These are phyloP conservation scores for Kryphioiulus occultus DNA, from an alignment of 2,888 invertebrate genomes.

Conservation along the genomic window DNA sequence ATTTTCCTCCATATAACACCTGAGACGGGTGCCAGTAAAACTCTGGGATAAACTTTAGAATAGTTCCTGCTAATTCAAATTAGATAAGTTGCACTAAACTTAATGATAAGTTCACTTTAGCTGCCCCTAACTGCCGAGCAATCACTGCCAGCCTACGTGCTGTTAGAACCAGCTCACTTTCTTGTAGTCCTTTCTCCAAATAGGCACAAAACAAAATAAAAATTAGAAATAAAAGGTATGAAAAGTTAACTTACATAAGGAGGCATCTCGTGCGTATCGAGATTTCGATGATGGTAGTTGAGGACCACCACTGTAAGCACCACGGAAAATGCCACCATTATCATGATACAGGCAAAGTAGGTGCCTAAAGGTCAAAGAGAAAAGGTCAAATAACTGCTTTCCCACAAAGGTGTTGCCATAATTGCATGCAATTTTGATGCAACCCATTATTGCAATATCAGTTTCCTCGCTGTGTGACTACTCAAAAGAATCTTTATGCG, in stretches of 20 bases:
- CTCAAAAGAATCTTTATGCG: neutral
- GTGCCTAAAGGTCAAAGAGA: slow-evolving; percentile 73
- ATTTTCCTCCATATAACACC: too few relatives aligned
- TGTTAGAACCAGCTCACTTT: too few relatives aligned
- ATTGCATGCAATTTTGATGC: neutral
- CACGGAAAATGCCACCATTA: slow-evolving; percentile 98
- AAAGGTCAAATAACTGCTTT: neutral
- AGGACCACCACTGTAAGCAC: slow-evolving; percentile 97
- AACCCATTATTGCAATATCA: slow-evolving; percentile 35
- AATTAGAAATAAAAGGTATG: too few relatives aligned
- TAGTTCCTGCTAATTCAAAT: too few relatives aligned
- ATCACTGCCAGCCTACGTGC: too few relatives aligned
- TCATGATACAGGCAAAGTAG: slow-evolving; percentile 99
- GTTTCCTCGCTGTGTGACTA: neutral
- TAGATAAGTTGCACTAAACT: too few relatives aligned
- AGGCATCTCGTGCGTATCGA: slow-evolving; percentile 97
- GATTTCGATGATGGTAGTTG: slow-evolving; percentile 96
- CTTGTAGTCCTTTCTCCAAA: too few relatives aligned
- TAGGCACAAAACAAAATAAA: too few relatives aligned
- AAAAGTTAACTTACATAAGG: slow-evolving; percentile 80
- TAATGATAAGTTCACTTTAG: too few relatives aligned
- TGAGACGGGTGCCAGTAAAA: too few relatives aligned
- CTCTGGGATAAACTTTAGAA: too few relatives aligned
- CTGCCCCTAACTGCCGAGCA: too few relatives aligned
- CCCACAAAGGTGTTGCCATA: neutral